Evolutionary conservation across 2,113 vertebrate species (phyloP).

Genomic region (Lates calcarifer): DNA sequence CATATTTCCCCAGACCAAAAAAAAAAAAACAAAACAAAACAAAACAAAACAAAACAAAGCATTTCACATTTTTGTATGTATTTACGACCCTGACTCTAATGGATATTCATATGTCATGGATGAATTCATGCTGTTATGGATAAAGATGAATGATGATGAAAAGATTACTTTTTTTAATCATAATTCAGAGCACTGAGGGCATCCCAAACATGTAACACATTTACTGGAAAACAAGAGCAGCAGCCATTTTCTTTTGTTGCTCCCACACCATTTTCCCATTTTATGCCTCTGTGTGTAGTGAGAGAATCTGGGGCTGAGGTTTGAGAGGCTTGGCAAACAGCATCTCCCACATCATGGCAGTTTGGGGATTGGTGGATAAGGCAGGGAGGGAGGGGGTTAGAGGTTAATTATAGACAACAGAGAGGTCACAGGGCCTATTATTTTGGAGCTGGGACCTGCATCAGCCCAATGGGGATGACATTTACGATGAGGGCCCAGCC

Average conservation of each 20-base stretch:
- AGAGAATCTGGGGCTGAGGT: slow-evolving; percentile 64
- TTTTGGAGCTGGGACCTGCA: slow-evolving; percentile 86
- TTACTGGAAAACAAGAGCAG: slow-evolving; percentile 12
- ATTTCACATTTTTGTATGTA: not conserved
- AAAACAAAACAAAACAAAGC: not conserved
- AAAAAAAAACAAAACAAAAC: not conserved
- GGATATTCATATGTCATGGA: not conserved
- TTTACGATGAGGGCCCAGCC: slow-evolving; percentile 82
- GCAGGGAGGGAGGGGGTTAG: slow-evolving; percentile 83
- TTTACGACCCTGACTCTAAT: not conserved
- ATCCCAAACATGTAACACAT: slow-evolving; percentile 4
- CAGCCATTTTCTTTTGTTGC: slow-evolving; percentile 57
- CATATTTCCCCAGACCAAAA: not conserved
- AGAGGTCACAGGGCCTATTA: slow-evolving; percentile 89
- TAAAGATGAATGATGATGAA: too few relatives aligned
- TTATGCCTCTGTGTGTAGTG: not conserved
- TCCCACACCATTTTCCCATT: not conserved
- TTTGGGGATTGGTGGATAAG: slow-evolving; percentile 60
- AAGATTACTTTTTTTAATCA: not conserved
- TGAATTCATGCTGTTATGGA: not conserved
- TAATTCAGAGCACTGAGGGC: not conserved
- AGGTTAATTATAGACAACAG: slow-evolving; percentile 94
- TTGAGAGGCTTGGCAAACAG: slow-evolving; percentile 85
- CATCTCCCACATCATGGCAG: slow-evolving; percentile 84
- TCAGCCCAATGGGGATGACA: slow-evolving; percentile 85